Percentiles rank a stretch among this genome's conserved stretches.
These are phyloP conservation scores for Drepana falcataria DNA, from an alignment of 2,888 invertebrate species.

Conservation along the genomic window DNA sequence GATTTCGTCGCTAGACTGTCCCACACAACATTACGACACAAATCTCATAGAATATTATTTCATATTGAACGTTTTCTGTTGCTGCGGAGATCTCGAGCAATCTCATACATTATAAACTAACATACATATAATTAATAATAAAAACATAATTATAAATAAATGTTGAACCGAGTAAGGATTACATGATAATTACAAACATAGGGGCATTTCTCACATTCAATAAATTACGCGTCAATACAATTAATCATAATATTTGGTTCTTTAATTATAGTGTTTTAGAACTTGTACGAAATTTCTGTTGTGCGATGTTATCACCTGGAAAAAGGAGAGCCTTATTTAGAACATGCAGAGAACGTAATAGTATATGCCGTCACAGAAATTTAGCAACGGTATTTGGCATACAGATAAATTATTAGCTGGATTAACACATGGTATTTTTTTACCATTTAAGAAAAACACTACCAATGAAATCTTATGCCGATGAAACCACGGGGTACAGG, in stretches of 20 bases:
- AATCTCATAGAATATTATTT: too few relatives aligned
- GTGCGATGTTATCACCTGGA: slow-evolving; percentile 57
- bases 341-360: slow-evolving; percentile 7
- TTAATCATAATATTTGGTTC: slow-evolving; percentile 76
- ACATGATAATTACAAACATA: slow-evolving; percentile 22
- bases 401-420: too few relatives aligned
- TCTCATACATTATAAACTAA: slow-evolving; percentile 31
- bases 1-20: too few relatives aligned
- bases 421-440: neutral
- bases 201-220: slow-evolving; percentile 45
- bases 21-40: slow-evolving; percentile 12
- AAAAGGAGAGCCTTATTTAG: slow-evolving; percentile 12
- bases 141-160: slow-evolving; percentile 39
- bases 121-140: slow-evolving; percentile 40
- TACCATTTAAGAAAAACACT: neutral
- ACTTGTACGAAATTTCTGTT: slow-evolving; percentile 43
- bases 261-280: slow-evolving; percentile 51
- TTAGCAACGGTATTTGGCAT: neutral
- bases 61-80: too few relatives aligned
- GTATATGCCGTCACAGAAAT: neutral
- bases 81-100: slow-evolving; percentile 17
- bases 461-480: too few relatives aligned
- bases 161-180: slow-evolving; percentile 40
- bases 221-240: slow-evolving; percentile 67
- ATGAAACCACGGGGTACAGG: too few relatives aligned